These are phyloP conservation scores for Aspiorhynchus laticeps DNA, from an alignment of 2,113 vertebrate genomes.

Conservation along the genomic window DNA sequence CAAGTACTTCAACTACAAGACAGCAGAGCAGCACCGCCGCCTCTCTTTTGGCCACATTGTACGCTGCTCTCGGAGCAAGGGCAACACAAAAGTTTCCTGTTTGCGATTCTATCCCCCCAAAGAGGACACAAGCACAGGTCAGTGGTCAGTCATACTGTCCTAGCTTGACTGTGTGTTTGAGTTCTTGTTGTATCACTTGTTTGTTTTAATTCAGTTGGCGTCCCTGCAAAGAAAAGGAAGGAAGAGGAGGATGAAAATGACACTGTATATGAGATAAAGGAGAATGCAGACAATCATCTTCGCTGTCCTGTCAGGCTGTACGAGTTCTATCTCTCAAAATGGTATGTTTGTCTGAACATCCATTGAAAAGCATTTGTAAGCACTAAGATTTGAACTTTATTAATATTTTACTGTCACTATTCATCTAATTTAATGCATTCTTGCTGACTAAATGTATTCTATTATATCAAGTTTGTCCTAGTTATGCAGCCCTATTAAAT, in stretches of 20 bases:
- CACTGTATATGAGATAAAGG: conserved; percentile 87
- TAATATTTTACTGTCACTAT: no score
- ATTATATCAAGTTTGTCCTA: neutral
- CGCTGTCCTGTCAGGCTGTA: conserved; percentile 95
- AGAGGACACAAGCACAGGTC: conserved; percentile 64
- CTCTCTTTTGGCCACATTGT: conserved; percentile 95
- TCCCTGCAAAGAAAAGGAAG: conserved; percentile 83
- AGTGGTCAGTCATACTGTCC: neutral
- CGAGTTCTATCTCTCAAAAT: conserved; percentile 99
- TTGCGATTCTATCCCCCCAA: conserved; percentile 92
- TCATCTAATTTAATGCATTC: neutral
- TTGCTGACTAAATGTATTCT: neutral
- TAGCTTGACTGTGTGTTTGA: neutral
- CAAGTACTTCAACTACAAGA: conserved; percentile 93
- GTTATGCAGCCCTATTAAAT: conserved; percentile 53
- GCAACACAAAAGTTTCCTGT: conserved; percentile 88
- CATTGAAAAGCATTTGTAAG: neutral
- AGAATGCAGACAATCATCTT: conserved; percentile 94
- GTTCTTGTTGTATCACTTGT: conserved; percentile 1
- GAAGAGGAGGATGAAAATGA: conserved; percentile 72
- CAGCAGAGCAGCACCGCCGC: conserved; percentile 89
- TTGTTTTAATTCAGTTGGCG: conserved; percentile 63
- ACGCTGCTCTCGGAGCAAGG: conserved; percentile 86
- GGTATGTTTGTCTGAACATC: conserved; percentile 65
- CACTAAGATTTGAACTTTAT: no score